Evolutionary conservation across 2,113 vertebrate genomes (phyloP).

Genomic region (Pedionomus torquatus): DNA sequence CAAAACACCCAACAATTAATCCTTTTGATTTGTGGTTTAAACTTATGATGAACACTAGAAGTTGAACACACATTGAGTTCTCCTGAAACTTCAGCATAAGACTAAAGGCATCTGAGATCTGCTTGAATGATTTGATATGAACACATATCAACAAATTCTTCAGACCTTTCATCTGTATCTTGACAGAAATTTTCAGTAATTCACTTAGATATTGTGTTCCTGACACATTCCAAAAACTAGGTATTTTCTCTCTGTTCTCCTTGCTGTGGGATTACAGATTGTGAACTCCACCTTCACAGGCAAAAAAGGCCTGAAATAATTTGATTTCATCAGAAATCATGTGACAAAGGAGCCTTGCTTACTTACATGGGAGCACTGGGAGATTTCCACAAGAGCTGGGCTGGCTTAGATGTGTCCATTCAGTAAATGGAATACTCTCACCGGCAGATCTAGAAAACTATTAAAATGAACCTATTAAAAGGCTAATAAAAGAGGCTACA

Average conservation of each 20-base stretch:
- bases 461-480: not conserved
- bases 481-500: not conserved
- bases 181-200: not conserved
- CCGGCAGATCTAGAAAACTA: not conserved
- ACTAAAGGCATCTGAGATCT: not conserved
- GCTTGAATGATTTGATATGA: not conserved
- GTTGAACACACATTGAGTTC: not conserved
- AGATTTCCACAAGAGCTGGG: not conserved
- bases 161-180: not conserved
- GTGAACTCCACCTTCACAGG: not conserved
- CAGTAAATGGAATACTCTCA: not conserved
- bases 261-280: not conserved
- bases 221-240: not conserved
- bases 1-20: not conserved
- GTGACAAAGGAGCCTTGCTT: not conserved
- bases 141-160: not conserved
- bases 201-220: not conserved
- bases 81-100: not conserved
- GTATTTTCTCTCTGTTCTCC: not conserved
- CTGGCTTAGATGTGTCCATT: not conserved
- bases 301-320: not conserved
- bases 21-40: not conserved
- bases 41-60: not conserved
- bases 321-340: not conserved
- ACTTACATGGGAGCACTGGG: not conserved